Conservation (phyloP, 1,140 invertebrate genomes). For the Ceratitis capitata region DNA sequence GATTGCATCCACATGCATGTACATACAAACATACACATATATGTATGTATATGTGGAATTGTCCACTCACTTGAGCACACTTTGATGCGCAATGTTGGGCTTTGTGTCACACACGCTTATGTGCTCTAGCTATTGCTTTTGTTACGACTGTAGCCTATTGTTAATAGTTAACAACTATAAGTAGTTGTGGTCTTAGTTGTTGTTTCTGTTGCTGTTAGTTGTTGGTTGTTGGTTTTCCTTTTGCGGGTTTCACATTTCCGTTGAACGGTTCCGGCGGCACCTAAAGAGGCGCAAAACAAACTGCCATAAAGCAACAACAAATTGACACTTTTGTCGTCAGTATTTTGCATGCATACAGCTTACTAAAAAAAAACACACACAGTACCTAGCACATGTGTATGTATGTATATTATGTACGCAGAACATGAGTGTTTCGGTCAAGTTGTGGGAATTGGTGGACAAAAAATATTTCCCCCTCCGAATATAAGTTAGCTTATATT, state of each 20-base stretch:
- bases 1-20: no score
- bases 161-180: slow-evolving; percentile 16
- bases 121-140: neutral
- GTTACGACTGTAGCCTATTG: neutral
- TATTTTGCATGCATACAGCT: neutral
- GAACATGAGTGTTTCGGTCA: no score
- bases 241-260: slow-evolving; percentile 25
- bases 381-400: no score
- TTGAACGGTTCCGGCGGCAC: slow-evolving; percentile 9
- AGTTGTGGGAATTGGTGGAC: no score
- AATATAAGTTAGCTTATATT: neutral
- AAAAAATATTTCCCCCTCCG: slow-evolving; percentile 28
- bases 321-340: slow-evolving; percentile 1
- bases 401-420: no score
- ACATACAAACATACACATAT: no score
- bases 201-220: neutral
- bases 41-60: neutral
- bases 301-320: neutral
- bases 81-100: slow-evolving; percentile 15
- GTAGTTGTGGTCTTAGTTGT: neutral
- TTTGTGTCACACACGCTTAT: slow-evolving; percentile 26
- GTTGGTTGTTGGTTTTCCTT: slow-evolving; percentile 18
- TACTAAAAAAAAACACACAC: no score
- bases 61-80: slow-evolving; percentile 3
- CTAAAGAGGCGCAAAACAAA: neutral